Conservation (phyloP, 1,140 invertebrate genomes). For the Dryas iulia region DNA sequence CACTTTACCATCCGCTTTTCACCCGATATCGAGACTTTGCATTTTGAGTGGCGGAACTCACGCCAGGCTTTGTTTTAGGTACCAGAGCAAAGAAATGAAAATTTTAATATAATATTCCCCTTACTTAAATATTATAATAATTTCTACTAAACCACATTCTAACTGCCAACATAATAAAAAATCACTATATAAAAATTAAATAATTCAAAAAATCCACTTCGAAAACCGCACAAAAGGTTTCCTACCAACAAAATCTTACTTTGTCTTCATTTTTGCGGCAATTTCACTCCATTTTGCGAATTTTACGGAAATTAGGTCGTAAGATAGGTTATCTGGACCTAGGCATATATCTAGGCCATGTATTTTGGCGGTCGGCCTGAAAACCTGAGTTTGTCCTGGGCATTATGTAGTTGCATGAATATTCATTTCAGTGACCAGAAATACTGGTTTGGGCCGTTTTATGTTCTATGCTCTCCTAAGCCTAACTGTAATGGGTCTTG, state of each 20-base stretch:
- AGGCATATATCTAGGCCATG: constrained; percentile 25
- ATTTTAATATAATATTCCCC: no score
- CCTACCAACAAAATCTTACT: not conserved
- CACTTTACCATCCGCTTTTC: no score
- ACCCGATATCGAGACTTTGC: no score
- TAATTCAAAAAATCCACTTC: not conserved
- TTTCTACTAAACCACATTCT: no score
- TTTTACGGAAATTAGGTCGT: constrained; percentile 18
- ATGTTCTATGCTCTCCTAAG: constrained; percentile 6
- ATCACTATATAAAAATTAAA: not conserved
- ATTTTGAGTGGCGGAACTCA: no score
- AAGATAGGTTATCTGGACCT: constrained; percentile 19
- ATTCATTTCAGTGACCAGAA: constrained; percentile 26
- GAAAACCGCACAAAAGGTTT: not conserved
- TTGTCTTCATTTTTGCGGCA: constrained; percentile 4
- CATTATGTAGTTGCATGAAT: constrained; percentile 27
- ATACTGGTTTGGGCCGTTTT: constrained; percentile 16
- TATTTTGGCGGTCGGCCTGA: constrained; percentile 28
- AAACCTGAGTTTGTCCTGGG: constrained; percentile 24
- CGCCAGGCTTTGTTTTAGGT: no score
- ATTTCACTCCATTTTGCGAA: not conserved
- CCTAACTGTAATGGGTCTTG: not conserved
- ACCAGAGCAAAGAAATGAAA: no score
- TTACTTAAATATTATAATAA: no score
- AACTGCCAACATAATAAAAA: no score